Conservation (phyloP, 1,140 invertebrate genomes). For the Caenorhabditis remanei region DNA sequence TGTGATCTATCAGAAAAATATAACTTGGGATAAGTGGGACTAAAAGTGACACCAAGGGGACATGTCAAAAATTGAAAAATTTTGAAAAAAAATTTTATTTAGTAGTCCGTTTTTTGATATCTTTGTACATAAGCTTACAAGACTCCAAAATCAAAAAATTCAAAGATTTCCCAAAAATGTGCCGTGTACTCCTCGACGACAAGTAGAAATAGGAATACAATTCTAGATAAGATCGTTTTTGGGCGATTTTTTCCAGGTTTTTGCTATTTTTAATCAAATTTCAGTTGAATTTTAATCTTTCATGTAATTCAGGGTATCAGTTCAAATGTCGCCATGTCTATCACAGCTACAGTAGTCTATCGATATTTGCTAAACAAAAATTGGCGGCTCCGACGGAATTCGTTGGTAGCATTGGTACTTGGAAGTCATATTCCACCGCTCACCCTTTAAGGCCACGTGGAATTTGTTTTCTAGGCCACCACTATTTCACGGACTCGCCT, state of each 20-base stretch:
- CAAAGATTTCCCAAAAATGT: too few species aligned
- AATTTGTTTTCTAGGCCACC: neutral
- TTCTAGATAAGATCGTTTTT: too few species aligned
- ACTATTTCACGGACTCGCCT: conserved; percentile 5
- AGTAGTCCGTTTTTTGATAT: too few species aligned
- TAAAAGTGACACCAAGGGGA: too few species aligned
- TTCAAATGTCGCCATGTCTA: conserved; percentile 29
- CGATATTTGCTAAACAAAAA: conserved; percentile 23
- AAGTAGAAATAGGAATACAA: too few species aligned
- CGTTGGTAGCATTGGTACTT: neutral
- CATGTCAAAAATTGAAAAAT: too few species aligned
- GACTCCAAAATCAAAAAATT: too few species aligned
- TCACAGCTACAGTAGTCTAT: neutral
- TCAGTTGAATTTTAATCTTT: neutral
- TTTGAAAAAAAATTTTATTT: too few species aligned
- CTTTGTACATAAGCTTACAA: too few species aligned
- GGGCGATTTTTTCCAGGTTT: neutral
- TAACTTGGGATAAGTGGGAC: too few species aligned
- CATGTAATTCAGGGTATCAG: neutral
- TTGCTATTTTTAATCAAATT: neutral
- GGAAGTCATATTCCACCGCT: neutral
- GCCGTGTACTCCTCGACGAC: too few species aligned
- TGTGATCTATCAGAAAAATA: too few species aligned
- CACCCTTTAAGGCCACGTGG: neutral
- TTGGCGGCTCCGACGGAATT: neutral